phyloP scores from a whole-genome alignment of 2,797 vertebrate species.

The Margarornis squamiger region DNA sequence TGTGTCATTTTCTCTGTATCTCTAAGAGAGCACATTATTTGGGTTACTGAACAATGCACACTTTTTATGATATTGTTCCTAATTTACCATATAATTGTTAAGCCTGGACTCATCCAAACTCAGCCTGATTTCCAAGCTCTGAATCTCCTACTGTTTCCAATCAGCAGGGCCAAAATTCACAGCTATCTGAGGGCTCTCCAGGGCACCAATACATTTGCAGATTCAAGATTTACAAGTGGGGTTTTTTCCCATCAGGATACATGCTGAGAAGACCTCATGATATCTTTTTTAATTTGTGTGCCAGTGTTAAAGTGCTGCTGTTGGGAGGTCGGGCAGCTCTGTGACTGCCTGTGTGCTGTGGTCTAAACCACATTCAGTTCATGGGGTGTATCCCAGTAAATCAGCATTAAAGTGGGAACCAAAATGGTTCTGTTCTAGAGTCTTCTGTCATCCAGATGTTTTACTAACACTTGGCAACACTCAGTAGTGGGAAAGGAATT shows the following conservation, averaged over 20 bases:
- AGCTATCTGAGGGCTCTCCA: background rate
- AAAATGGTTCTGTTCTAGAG: background rate
- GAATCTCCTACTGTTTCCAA: background rate
- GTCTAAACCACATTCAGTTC: background rate
- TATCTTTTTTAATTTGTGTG: background rate
- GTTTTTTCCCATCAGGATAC: background rate
- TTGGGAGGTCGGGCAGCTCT: background rate
- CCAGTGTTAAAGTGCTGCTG: background rate
- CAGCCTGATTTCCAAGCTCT: conserved; percentile 12
- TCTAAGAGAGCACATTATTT: background rate
- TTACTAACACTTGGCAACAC: background rate
- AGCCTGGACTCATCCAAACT: background rate
- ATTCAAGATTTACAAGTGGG: background rate
- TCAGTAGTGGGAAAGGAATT: background rate
- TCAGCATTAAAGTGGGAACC: background rate
- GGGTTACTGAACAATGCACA: conserved; percentile 25
- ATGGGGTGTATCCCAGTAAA: background rate
- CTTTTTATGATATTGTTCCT: background rate
- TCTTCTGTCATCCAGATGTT: background rate
- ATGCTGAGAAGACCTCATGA: background rate
- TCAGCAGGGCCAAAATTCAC: conserved; percentile 28
- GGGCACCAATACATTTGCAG: background rate
- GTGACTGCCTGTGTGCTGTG: background rate
- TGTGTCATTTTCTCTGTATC: background rate
- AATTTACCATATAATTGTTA: background rate